Conservation (phyloP, 53 echinoderm and acorn worm genomes). For the Temnopleurus reevesii region DNA sequence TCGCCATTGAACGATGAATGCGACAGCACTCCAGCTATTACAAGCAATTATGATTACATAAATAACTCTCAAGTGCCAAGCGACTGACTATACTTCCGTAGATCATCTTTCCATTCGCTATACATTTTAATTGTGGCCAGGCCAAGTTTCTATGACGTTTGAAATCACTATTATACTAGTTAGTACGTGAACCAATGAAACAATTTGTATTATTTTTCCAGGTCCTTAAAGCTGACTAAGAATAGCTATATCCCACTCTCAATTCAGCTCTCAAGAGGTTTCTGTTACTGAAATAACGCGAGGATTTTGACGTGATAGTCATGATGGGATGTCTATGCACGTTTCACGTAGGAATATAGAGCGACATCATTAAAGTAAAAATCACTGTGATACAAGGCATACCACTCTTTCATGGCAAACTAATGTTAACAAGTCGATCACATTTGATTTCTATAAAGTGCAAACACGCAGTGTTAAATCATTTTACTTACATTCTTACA, state of each 20-base stretch:
- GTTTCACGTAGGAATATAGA: no score
- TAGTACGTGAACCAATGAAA: no score
- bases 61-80: neutral
- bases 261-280: neutral
- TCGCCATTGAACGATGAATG: neutral
- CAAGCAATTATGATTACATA: neutral
- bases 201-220: neutral
- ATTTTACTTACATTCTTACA: no score
- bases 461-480: no score
- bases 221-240: neutral
- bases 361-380: no score
- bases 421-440: no score
- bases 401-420: no score
- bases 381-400: no score
- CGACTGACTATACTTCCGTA: neutral
- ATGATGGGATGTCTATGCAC: no score
- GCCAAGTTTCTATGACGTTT: constrained; percentile 2
- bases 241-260: neutral
- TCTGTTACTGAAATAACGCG: neutral
- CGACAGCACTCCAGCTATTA: neutral
- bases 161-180: no score
- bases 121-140: neutral
- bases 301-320: neutral
- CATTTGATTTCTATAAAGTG: no score
- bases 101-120: neutral